phyloP scores from a whole-genome alignment of 2,113 vertebrate species.

The Anas platyrhynchos region DNA sequence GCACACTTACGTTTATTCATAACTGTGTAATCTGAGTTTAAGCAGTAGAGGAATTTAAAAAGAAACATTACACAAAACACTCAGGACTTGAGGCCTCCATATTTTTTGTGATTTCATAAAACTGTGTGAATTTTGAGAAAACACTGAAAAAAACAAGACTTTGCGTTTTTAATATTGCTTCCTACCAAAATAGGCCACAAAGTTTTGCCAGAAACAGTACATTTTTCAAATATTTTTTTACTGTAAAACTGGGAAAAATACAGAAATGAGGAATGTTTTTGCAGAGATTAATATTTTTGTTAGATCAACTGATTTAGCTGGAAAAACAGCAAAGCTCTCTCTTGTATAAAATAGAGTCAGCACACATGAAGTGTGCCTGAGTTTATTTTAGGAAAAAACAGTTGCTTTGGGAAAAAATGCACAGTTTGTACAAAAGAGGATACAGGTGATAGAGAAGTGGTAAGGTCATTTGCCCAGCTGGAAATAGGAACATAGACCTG shows the following conservation, averaged over 20 bases:
- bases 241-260: background rate
- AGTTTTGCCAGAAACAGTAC: background rate
- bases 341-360: accelerated
- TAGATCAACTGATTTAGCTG: background rate
- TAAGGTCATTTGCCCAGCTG: background rate
- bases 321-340: background rate
- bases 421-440: background rate
- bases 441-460: background rate
- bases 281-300: background rate
- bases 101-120: background rate
- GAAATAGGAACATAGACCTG: background rate
- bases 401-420: background rate
- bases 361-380: background rate
- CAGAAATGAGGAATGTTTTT: background rate
- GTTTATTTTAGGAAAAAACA: background rate
- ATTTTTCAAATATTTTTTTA: background rate
- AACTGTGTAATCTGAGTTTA: background rate
- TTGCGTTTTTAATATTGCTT: background rate
- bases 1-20: background rate
- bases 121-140: background rate
- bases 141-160: background rate
- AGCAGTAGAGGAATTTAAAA: background rate
- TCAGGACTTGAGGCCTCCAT: background rate
- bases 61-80: background rate
- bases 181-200: background rate